Evolutionary conservation across 2,797 vertebrate genomes (phyloP).

Genomic region (Intellagama lesueurii): DNA sequence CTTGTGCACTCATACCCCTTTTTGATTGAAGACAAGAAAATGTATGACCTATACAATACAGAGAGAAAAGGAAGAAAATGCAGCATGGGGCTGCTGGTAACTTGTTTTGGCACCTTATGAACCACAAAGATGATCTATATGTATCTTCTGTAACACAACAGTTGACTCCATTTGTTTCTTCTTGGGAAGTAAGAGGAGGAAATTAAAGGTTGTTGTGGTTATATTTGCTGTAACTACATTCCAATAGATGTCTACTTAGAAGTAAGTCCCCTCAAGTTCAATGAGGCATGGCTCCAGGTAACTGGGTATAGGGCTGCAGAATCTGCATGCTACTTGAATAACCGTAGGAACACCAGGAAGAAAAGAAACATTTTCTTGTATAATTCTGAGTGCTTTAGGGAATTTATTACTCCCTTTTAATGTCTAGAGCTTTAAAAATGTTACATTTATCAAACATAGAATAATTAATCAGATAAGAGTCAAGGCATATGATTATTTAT

Average conservation of each 20-base stretch:
- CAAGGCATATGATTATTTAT: neutral
- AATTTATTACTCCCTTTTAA: constrained; percentile 7
- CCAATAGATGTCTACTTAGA: neutral
- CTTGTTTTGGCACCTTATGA: neutral
- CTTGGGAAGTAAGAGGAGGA: neutral
- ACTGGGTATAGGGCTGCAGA: neutral
- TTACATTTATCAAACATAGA: constrained; percentile 21
- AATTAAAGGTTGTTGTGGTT: no score
- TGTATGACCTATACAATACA: neutral
- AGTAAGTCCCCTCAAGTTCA: neutral
- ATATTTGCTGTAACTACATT: neutral
- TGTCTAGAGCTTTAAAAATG: constrained; percentile 32
- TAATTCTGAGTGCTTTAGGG: constrained; percentile 19
- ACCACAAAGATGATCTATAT: neutral
- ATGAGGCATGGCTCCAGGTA: neutral
- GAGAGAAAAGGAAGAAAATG: neutral
- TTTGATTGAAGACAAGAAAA: no score
- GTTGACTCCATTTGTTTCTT: neutral
- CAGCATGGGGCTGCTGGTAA: neutral
- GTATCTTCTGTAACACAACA: neutral
- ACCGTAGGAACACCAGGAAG: neutral
- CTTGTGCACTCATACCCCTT: no score
- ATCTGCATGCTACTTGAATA: constrained; percentile 12
- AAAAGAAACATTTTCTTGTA: constrained; percentile 19
- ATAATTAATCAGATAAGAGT: constrained; percentile 5